Evolutionary conservation across 2,888 invertebrate genomes (phyloP).

Genomic region (Cerastis leucographa): DNA sequence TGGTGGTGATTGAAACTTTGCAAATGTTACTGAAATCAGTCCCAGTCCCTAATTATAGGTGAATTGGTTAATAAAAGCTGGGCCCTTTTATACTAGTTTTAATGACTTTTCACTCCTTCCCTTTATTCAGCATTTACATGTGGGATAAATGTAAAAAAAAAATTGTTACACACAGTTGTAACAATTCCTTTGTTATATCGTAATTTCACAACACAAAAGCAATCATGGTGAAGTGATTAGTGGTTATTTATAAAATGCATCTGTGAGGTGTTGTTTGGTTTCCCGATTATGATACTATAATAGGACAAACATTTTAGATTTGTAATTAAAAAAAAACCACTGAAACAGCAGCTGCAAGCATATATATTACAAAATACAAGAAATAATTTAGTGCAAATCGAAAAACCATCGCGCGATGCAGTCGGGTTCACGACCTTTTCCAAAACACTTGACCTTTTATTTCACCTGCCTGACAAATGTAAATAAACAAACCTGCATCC

Average conservation of each 20-base stretch:
- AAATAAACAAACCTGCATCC: slow-evolving; percentile 90
- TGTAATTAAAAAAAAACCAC: not conserved
- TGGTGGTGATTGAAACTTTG: not conserved
- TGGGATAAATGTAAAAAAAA: not conserved
- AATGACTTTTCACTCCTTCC: not conserved
- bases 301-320: not conserved
- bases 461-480: slow-evolving; percentile 34
- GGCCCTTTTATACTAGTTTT: not conserved
- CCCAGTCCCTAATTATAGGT: not conserved
- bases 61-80: not conserved
- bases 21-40: not conserved
- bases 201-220: slow-evolving; percentile 13
- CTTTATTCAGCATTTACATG: not conserved
- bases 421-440: slow-evolving; percentile 49
- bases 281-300: not conserved
- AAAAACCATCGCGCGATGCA: slow-evolving; percentile 7
- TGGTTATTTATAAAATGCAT: not conserved
- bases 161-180: not conserved
- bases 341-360: not conserved
- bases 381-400: not conserved
- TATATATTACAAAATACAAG: no score
- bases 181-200: slow-evolving; percentile 19
- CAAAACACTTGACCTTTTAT: slow-evolving; percentile 13
- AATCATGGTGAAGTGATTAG: not conserved
- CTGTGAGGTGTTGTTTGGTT: not conserved